Base-by-base conservation (phyloP, 2,888 invertebrate species). In the Glaucopsyche alexis region DNA sequence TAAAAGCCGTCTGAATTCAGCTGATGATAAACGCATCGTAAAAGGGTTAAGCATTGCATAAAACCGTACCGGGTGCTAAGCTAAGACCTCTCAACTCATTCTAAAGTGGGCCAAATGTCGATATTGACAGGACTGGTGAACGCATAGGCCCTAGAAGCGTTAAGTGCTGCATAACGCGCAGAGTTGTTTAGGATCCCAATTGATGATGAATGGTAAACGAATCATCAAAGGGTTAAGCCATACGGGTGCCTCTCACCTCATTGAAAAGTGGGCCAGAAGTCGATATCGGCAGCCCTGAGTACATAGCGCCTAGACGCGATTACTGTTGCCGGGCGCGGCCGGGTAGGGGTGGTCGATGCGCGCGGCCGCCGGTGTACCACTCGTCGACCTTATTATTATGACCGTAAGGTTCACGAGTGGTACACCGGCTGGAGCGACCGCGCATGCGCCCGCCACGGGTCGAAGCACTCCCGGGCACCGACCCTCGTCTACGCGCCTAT, bases 401-500 rank as follows among this genome's bases (percentile, higher is more conserved):
- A 13, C 19, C 29, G 29, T 60, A 60, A 13, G 60, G 29, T 60
- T 60, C 13, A 29, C 29, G 3, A 29, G 60, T 9, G 47, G 11
- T 13, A 14, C 13, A 38, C 13, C 38, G 60, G 13, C 60, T 47
- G 47, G 84, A 83, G 85, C 83, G 87, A 85, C 82, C 87, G 90
- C 91, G 90, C 91, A 87, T 80, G 89, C 91, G 90, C 89, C 80
- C 79, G 80, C 74, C 78, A 77, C 85, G 83, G 90, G 90, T 89
- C 90, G 88, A 87, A 88, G 89, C 85, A 88, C 90, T 89, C 86
- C 81, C 87, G 90, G 88, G 87, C 89, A 86, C 87, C 90, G 90
- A 91, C 91, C 92, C 85, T 85, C 80, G 80, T 86, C 87, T 87
- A 87, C 85, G 84, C 84, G 81, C 81, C 82, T 79, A 81, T 82